These are phyloP conservation scores for Leptocoma aspasia DNA, from an alignment of 2,113 vertebrate genomes.

Conservation along the genomic window DNA sequence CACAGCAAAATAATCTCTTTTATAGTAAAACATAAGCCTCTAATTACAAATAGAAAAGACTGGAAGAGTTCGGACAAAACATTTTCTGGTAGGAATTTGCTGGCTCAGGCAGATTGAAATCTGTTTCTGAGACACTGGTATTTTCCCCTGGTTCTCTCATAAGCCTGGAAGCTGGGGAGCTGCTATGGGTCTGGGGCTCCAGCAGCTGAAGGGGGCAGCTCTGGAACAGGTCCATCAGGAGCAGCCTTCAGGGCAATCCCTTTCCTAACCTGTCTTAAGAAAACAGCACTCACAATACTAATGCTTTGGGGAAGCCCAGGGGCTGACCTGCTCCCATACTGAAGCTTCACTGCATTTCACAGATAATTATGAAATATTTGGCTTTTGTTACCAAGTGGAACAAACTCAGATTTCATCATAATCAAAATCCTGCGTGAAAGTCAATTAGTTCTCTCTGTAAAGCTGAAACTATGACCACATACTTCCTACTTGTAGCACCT, in stretches of 20 bases:
- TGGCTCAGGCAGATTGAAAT: background rate
- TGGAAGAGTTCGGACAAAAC: background rate
- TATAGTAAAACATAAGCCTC: background rate
- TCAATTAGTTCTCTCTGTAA: background rate
- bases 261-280: background rate
- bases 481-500: background rate
- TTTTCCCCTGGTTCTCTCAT: background rate
- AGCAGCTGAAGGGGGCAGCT: background rate
- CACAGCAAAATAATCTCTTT: background rate
- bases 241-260: background rate
- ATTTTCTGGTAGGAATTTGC: background rate
- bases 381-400: background rate
- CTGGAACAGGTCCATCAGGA: background rate
- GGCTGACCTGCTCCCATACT: background rate
- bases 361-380: constrained; percentile 1
- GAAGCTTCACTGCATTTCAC: background rate
- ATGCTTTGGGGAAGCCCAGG: background rate
- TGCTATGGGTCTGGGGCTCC: background rate
- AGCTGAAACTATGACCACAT: constrained; percentile 19
- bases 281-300: background rate
- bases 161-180: background rate
- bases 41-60: background rate
- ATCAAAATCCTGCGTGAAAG: background rate
- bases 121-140: background rate
- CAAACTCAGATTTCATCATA: constrained; percentile 8